A percentile compares a stretch with the other conserved stretches of the same genome.
phyloP scores from a whole-genome alignment of 2,888 invertebrate species.

The Cheilosia variabilis region DNA sequence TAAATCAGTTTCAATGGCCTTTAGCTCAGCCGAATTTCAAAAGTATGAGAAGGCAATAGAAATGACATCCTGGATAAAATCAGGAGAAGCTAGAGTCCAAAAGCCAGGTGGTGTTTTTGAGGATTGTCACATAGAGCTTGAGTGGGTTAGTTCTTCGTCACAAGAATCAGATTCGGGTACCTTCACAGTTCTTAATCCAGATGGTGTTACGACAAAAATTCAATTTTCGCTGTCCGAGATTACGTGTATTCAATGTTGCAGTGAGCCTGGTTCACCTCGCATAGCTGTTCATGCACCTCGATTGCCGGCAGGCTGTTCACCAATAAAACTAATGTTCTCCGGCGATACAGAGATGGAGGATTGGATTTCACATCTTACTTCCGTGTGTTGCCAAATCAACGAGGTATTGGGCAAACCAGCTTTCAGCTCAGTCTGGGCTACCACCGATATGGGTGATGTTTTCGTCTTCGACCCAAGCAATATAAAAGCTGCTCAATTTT shows the following conservation, averaged over 20 bases:
- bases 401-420: slow-evolving; percentile 89
- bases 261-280: slow-evolving; percentile 91
- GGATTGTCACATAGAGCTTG: slow-evolving; percentile 91
- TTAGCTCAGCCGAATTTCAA: slow-evolving; percentile 84
- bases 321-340: slow-evolving; percentile 90
- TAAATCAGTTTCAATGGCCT: slow-evolving; percentile 85
- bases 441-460: slow-evolving; percentile 91
- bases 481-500: slow-evolving; percentile 85
- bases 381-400: slow-evolving; percentile 90
- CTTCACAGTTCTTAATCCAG: slow-evolving; percentile 90
- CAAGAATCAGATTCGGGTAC: slow-evolving; percentile 89
- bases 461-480: slow-evolving; percentile 91
- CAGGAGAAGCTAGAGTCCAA: slow-evolving; percentile 90
- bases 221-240: slow-evolving; percentile 91
- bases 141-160: slow-evolving; percentile 88
- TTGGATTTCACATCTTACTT: slow-evolving; percentile 92
- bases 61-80: slow-evolving; percentile 93
- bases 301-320: slow-evolving; percentile 83
- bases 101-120: slow-evolving; percentile 86
- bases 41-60: slow-evolving; percentile 91
- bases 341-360: slow-evolving; percentile 95
- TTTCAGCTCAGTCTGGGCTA: slow-evolving; percentile 90
- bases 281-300: slow-evolving; percentile 90
- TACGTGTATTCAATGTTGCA: slow-evolving; percentile 90
- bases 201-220: slow-evolving; percentile 90